Evolutionary conservation across 2,888 invertebrate genomes (phyloP).

Genomic region (Mimachlamys varia): DNA sequence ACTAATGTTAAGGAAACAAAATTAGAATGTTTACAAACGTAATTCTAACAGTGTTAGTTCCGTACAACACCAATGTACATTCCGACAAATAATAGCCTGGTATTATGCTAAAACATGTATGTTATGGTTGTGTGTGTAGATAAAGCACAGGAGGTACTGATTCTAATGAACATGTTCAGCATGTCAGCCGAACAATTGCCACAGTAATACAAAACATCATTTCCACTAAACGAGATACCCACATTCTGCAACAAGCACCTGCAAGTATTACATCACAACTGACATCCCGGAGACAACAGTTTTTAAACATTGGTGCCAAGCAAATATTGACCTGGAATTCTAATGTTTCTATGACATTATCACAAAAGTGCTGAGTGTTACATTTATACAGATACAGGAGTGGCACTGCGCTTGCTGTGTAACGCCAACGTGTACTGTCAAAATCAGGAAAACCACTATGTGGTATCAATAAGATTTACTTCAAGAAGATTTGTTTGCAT

Average conservation of each 20-base stretch:
- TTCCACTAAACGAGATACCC: background rate
- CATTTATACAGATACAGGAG: background rate
- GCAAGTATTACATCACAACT: slow-evolving; percentile 13
- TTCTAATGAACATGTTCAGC: background rate
- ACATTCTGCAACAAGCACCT: slow-evolving; percentile 30
- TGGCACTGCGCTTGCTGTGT: background rate
- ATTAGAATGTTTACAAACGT: slow-evolving; percentile 16
- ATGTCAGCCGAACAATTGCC: background rate
- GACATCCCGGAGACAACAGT: background rate
- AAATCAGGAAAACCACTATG: background rate
- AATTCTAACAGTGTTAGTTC: background rate
- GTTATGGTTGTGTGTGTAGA: background rate
- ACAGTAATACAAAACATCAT: background rate
- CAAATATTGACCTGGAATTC: background rate
- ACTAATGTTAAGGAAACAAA: background rate
- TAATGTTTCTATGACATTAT: background rate
- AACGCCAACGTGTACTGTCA: background rate
- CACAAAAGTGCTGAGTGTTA: background rate
- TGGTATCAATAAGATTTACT: background rate
- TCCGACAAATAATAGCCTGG: background rate
- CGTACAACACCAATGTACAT: background rate
- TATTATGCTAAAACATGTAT: background rate
- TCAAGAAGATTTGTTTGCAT: background rate
- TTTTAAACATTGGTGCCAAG: slow-evolving; percentile 1
- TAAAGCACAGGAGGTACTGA: background rate